These are phyloP conservation scores for Erinaceus europaeus DNA, from an alignment of 2,113 vertebrate species.

Conservation along the genomic window DNA sequence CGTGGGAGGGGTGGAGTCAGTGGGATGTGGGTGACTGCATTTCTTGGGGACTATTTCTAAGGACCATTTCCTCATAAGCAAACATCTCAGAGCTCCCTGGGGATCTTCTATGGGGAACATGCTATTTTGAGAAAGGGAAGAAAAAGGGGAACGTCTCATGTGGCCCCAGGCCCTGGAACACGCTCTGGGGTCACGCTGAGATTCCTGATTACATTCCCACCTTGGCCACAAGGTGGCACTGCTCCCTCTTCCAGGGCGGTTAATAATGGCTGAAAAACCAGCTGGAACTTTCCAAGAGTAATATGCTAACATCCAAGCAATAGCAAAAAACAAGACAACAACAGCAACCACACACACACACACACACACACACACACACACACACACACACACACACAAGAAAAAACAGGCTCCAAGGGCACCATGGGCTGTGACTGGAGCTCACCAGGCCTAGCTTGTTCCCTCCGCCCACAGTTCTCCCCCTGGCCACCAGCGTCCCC, in stretches of 20 bases:
- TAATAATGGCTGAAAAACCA: neutral
- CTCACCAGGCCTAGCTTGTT: neutral
- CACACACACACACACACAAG: too few relatives aligned
- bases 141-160: too few relatives aligned
- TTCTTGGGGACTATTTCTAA: neutral
- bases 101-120: neutral
- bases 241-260: neutral
- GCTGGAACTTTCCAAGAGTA: neutral
- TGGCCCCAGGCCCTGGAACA: too few relatives aligned
- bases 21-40: neutral
- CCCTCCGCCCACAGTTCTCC: neutral
- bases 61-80: neutral
- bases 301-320: neutral
- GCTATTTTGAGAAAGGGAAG: neutral
- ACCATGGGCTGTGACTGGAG: neutral
- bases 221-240: conserved; percentile 47
- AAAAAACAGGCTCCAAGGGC: neutral
- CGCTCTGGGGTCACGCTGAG: neutral
- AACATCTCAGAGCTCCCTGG: neutral
- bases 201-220: neutral
- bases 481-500: neutral
- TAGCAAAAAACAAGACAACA: neutral
- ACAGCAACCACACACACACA: too few relatives aligned
- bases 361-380: too few relatives aligned
- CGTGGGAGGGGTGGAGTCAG: rapidly evolving